Base-by-base conservation (phyloP, 2,888 invertebrate species). In the Teleiodes luculella region DNA sequence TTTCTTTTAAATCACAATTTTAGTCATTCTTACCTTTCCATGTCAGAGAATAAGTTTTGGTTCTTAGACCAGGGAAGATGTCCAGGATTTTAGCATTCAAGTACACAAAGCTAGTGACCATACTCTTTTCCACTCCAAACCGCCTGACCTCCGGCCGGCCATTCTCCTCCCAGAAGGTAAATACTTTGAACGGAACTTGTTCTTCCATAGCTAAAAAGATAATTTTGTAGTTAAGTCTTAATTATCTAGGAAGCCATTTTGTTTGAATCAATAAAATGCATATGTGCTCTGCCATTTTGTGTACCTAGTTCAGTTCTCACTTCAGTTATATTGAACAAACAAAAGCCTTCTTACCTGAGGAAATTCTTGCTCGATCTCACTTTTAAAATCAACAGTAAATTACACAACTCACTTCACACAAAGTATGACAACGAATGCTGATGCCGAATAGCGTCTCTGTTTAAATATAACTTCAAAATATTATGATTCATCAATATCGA, bases 11-110 rank as follows among this genome's bases (percentile, higher is more conserved):
- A n/a, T n/a, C n/a, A n/a, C n/a, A n/a, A n/a, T n/a, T n/a, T n/a
- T n/a, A n/a, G n/a, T n/a, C n/a, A n/a, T n/a, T n/a, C n/a, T n/a
- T 83, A 94, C 94, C 94, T 91, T 89, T 92, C 93, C 94, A 94
- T 49, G 80, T 78, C 4, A 94, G 70, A 14, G 72, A 77, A 65
- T 92, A 93, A 0, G 62, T 66, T 61, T 80, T 86, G 0, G 78
- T 76, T 55, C 77, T 80, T 16, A 94, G 76, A 0, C 78, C 72
- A 10, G 93, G 92, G 61, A 91, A 94, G 11, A 93, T 77, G 7
- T 84, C 83, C 52, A 86, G 81, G 31, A 94, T 70, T 69, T 92
- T 94, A 54, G 91, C 90, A 56, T 81, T 83, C 63, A 94, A 66
- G 59, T 90, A 89, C 14, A 80, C 68, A 65, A 83, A 93, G 69